These are phyloP conservation scores for Chloropsis hardwickii DNA, from an alignment of 2,113 vertebrate species.

Conservation along the genomic window DNA sequence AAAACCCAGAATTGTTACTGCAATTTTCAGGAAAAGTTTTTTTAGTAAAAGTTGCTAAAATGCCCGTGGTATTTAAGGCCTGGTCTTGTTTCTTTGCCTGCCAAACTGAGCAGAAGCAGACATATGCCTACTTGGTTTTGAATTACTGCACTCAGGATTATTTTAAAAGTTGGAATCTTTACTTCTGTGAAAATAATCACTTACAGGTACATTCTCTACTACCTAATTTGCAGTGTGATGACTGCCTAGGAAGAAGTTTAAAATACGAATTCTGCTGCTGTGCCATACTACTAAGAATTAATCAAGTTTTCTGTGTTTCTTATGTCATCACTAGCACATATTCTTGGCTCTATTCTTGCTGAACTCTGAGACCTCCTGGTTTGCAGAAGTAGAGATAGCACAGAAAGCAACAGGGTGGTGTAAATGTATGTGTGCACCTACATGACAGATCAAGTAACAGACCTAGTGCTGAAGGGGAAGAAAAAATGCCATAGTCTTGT, in stretches of 20 bases:
- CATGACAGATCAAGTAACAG: not conserved
- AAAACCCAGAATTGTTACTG: not conserved
- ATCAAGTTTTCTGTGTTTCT: not conserved
- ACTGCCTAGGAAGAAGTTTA: not conserved
- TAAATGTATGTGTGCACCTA: not conserved
- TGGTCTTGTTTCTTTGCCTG: not conserved
- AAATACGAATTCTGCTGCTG: not conserved
- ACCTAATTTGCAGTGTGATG: not conserved
- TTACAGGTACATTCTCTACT: not conserved
- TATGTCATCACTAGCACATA: not conserved
- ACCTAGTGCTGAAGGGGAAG: not conserved
- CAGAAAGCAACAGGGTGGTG: not conserved
- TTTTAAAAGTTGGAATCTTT: not conserved
- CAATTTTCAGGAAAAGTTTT: not conserved
- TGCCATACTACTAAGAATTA: not conserved
- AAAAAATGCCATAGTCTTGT: not conserved
- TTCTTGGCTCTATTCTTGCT: not conserved
- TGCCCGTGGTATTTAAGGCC: not conserved
- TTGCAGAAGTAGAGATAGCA: not conserved
- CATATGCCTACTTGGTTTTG: not conserved
- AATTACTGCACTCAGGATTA: not conserved
- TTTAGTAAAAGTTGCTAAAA: not conserved
- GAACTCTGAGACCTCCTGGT: not conserved
- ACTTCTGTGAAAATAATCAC: not conserved
- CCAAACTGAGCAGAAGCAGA: not conserved